These are phyloP conservation scores for Parnassius mnemosyne DNA, from an alignment of 2,888 invertebrate genomes.

Conservation along the genomic window DNA sequence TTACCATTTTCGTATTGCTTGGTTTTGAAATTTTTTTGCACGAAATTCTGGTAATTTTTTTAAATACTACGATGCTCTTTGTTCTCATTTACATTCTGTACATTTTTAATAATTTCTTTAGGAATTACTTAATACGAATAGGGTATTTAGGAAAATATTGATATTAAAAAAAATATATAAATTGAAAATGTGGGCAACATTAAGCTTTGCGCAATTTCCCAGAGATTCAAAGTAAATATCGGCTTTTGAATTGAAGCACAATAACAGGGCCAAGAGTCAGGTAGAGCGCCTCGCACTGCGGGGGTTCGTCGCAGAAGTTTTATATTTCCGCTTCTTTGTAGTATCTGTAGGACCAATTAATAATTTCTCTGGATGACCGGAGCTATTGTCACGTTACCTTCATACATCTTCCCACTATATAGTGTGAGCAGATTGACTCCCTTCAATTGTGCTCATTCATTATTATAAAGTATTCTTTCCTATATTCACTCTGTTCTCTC, in stretches of 20 bases:
- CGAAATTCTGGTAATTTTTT: no score
- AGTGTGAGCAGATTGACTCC: conserved; percentile 74
- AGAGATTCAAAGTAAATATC: conserved; percentile 71
- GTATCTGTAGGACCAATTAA: conserved; percentile 70
- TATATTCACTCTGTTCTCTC: conserved; percentile 48
- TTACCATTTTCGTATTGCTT: no score
- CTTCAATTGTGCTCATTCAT: conserved; percentile 71
- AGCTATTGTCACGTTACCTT: conserved; percentile 66
- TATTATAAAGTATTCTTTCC: conserved; percentile 71
- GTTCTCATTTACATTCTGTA: no score
- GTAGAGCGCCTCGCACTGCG: conserved; percentile 72
- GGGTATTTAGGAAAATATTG: no score
- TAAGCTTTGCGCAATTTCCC: conserved; percentile 75
- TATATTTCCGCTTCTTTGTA: conserved; percentile 81
- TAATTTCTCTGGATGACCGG: conserved; percentile 78
- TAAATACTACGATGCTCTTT: no score
- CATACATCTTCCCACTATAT: conserved; percentile 58
- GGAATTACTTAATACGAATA: no score
- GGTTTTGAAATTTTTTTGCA: no score
- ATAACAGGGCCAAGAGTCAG: conserved; percentile 78
- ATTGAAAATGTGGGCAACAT: conserved; percentile 37
- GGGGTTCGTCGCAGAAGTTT: conserved; percentile 74
- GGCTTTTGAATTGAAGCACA: conserved; percentile 70
- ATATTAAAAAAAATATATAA: no score
- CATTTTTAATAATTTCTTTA: no score